Evolutionary conservation across 2,797 vertebrate species (phyloP), one percentile per base, ranked within the genome.

Genomic region (Cichlasoma orientale): DNA sequence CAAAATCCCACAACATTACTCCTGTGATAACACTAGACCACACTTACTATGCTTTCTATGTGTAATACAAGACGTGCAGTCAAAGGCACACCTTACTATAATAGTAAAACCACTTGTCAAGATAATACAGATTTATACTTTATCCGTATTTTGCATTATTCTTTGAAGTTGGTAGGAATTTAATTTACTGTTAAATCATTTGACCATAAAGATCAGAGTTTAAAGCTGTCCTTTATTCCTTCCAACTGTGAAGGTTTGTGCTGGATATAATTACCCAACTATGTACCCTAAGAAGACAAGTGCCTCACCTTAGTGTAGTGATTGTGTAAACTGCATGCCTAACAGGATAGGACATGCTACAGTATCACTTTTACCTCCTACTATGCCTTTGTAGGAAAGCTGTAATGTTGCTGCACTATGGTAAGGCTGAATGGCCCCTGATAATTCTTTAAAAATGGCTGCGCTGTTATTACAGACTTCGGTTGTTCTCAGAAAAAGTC

Each of bases 311-410:
- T 3, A 23, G 52, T 25, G 53, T 50, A 50, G 57, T 2, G 61
- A 69, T 80, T 56, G 61, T 77, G 56, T 77, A 80, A 75, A 77
- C 50, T 19, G 81, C 86, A 86, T 91, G 72, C 72, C 86, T 84
- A 88, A 90, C 89, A 90, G 58, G 88, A 92, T 87, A 77, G 72
- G 78, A 89, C 90, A 88, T 84, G 83, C 68, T 86, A 70, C 75
- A 33, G 74, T 82, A 86, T 88, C 63, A 74, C 23, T 75, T 88
- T 76, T 82, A 78, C 77, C 70, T 74, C 27, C 19, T 47, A 75
- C 83, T 59, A 19, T 77, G 77, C 82, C 75, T 82, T 47, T 66
- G 63, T 50, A 79, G 44, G 36, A 52, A 57, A 54, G 36, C 19
- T 80, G 73, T 75, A 75, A 71, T 74, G 69, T 68, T 29, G 23